A percentile compares a stretch with the other conserved stretches of the same genome.
These are phyloP conservation scores for Mactromeris polynyma DNA, from an alignment of 2,888 invertebrate species.

Conservation along the genomic window DNA sequence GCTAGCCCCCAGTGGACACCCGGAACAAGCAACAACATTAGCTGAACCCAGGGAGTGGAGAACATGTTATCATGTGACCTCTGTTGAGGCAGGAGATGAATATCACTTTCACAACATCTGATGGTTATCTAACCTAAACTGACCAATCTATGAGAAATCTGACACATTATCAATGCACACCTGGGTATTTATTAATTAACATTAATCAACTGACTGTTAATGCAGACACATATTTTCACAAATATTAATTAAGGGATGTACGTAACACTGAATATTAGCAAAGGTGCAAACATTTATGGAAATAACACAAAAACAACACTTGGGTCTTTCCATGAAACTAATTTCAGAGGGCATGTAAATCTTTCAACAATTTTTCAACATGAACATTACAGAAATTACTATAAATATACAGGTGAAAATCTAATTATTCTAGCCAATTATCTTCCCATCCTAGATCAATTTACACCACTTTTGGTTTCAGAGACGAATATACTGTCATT, in stretches of 20 bases:
- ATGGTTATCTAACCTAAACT: constrained; percentile 55
- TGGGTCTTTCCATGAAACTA: too few species aligned
- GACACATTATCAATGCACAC: constrained; percentile 23
- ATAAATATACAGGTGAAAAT: too few species aligned
- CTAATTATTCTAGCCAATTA: too few species aligned
- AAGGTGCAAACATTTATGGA: too few species aligned
- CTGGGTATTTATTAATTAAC: constrained; percentile 52
- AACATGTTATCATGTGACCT: constrained; percentile 29
- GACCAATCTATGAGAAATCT: constrained; percentile 40
- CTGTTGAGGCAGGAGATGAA: constrained; percentile 15
- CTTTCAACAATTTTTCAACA: too few species aligned
- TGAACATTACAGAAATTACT: too few species aligned
- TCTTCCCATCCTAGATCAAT: too few species aligned
- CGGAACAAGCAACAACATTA: constrained; percentile 24
- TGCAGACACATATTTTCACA: neutral
- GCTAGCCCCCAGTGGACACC: constrained; percentile 2
- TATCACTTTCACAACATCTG: constrained; percentile 43
- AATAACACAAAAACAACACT: too few species aligned
- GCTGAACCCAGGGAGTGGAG: neutral
- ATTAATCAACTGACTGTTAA: constrained; percentile 34
- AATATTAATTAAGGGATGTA: neutral
- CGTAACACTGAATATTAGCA: neutral
- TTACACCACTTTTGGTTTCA: too few species aligned
- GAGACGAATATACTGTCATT: too few species aligned
- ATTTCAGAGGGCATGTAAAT: too few species aligned